A percentile compares a stretch with the other conserved stretches of the same genome.
Conservation (phyloP, 2,888 invertebrate genomes). For the Muscina levida region DNA sequence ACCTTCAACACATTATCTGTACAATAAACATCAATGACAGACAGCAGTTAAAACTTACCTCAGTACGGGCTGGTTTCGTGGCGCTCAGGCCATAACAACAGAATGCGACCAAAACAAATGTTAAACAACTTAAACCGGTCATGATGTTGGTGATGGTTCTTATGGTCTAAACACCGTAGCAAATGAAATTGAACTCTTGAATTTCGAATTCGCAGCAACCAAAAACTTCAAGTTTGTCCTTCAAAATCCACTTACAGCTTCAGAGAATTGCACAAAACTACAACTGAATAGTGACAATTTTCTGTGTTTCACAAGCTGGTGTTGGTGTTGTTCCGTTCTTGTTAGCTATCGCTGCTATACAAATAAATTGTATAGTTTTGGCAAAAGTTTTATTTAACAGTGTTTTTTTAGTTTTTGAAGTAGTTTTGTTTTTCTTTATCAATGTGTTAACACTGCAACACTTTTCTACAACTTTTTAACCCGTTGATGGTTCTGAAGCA, state of each 20-base stretch:
- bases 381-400: conserved; percentile 3
- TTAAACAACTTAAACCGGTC: conserved; percentile 72
- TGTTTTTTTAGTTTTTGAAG: conserved; percentile 4
- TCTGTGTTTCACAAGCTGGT: no score
- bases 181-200: neutral
- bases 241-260: conserved; percentile 3
- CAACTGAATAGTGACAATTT: neutral
- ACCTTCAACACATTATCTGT: neutral
- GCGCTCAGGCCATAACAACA: conserved; percentile 71
- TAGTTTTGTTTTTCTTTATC: neutral
- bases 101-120: conserved; percentile 72
- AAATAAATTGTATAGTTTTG: neutral
- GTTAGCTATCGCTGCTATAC: neutral
- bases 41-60: conserved; percentile 70
- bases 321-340: neutral
- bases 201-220: neutral
- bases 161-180: neutral
- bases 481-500: conserved; percentile 33
- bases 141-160: conserved; percentile 67
- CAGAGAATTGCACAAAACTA: conserved; percentile 20
- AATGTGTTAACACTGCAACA: no score
- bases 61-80: conserved; percentile 58
- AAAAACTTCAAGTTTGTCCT: conserved; percentile 21
- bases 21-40: neutral
- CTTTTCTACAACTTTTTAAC: conserved; percentile 44